A percentile compares a stretch with the other conserved stretches of the same genome.
phyloP scores from a whole-genome alignment of 2,888 invertebrate species.

The Aleiodes alternator region DNA sequence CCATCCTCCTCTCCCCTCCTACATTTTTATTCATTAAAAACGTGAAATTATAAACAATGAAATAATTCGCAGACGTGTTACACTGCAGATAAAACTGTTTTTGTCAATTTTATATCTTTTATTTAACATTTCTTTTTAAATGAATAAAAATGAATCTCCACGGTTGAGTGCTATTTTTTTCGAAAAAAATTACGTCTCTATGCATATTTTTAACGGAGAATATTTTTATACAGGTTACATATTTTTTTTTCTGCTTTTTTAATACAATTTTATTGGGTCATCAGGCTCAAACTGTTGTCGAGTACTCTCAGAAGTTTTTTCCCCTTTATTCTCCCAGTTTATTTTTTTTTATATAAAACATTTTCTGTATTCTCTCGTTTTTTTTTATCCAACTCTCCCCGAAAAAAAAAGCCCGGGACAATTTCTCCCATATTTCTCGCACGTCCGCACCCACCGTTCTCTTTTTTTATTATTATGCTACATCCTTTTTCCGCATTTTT shows the following conservation, averaged over 20 bases:
- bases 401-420: not conserved
- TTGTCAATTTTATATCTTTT: not conserved
- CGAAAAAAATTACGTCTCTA: not conserved
- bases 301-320: conserved; percentile 25
- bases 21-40: not conserved
- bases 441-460: conserved; percentile 31
- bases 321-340: conserved; percentile 11
- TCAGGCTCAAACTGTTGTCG: conserved; percentile 20
- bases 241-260: not conserved
- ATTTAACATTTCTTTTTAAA: not conserved
- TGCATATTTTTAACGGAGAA: conserved; percentile 1
- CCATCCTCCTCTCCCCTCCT: too few relatives aligned
- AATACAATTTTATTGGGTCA: conserved; percentile 33
- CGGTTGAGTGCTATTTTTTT: conserved; percentile 5
- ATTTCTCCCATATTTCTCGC: conserved; percentile 39
- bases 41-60: too few relatives aligned
- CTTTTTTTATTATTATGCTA: conserved; percentile 49
- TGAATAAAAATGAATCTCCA: not conserved
- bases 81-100: conserved; percentile 14
- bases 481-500: conserved; percentile 33
- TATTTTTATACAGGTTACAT: not conserved
- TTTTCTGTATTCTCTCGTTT: conserved; percentile 29
- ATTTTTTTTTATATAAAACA: conserved; percentile 8
- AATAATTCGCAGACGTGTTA: not conserved
- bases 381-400: not conserved